phyloP scores from a whole-genome alignment of 2,888 invertebrate species.

The Drosophila tripunctata region DNA sequence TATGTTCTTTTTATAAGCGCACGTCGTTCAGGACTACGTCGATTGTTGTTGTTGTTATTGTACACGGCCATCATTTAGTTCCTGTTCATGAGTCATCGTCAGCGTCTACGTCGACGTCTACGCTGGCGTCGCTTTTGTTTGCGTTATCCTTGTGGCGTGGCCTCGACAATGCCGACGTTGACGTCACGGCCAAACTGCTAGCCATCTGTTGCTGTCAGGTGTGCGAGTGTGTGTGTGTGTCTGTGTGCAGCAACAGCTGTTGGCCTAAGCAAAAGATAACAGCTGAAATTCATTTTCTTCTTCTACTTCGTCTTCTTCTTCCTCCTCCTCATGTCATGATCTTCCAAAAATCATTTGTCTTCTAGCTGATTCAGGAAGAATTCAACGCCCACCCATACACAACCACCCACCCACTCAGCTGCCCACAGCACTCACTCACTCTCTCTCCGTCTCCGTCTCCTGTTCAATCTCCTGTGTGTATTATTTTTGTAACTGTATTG shows the following conservation, averaged over 20 bases:
- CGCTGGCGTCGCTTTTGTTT: slow-evolving; percentile 14
- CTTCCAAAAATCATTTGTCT: slow-evolving; percentile 30
- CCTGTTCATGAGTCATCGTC: slow-evolving; percentile 72
- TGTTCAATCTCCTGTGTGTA: slow-evolving; percentile 27
- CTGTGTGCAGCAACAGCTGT: slow-evolving; percentile 54
- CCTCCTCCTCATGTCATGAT: slow-evolving; percentile 20
- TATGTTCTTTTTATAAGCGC: slow-evolving; percentile 75
- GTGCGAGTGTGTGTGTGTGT: too few relatives aligned
- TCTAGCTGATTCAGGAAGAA: slow-evolving; percentile 44
- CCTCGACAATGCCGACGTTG: slow-evolving; percentile 64
- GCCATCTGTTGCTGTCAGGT: slow-evolving; percentile 63
- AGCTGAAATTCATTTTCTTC: not conserved
- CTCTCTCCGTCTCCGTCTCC: not conserved
- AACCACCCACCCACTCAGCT: slow-evolving; percentile 1
- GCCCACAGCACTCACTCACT: too few relatives aligned
- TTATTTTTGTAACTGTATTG: slow-evolving; percentile 68
- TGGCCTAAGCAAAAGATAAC: slow-evolving; percentile 16
- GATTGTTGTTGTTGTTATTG: slow-evolving; percentile 16
- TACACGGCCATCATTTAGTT: slow-evolving; percentile 44
- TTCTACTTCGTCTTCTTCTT: not conserved
- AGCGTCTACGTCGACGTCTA: slow-evolving; percentile 1
- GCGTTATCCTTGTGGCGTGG: slow-evolving; percentile 70
- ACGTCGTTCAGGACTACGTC: slow-evolving; percentile 52
- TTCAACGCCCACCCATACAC: slow-evolving; percentile 19
- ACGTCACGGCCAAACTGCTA: slow-evolving; percentile 45